Evolutionary conservation across 2,113 vertebrate genomes (phyloP).

Genomic region (Eolophus roseicapilla): DNA sequence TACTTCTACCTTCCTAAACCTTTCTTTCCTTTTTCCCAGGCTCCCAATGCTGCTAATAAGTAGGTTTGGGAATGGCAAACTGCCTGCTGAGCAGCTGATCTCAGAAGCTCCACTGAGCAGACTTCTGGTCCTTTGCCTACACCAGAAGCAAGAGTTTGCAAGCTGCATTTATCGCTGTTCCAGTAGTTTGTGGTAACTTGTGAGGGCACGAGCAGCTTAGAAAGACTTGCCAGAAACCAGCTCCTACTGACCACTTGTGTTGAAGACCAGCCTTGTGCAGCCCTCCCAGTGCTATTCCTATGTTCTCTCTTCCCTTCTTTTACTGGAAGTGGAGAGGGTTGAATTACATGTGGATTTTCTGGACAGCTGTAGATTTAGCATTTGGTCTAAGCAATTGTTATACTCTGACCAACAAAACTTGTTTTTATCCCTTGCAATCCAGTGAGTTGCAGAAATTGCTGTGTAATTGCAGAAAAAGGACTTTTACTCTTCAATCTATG

Average conservation of each 20-base stretch:
- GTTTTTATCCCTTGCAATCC: not conserved
- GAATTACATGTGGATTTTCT: not conserved
- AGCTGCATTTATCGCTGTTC: not conserved
- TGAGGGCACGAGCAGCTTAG: not conserved
- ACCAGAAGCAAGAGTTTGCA: not conserved
- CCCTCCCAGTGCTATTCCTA: not conserved
- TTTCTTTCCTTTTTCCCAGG: not conserved
- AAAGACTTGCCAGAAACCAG: not conserved
- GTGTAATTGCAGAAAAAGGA: not conserved
- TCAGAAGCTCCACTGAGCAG: not conserved
- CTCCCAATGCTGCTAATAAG: not conserved
- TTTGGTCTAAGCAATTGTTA: not conserved
- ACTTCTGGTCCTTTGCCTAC: not conserved
- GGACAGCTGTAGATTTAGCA: not conserved
- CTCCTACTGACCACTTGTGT: not conserved
- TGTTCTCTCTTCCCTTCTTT: not conserved
- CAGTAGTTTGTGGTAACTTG: constrained; percentile 12
- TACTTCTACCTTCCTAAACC: not conserved
- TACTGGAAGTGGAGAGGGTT: constrained; percentile 38
- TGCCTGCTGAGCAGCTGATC: not conserved
- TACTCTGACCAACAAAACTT: not conserved
- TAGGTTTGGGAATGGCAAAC: not conserved
- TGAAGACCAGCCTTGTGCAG: not conserved
- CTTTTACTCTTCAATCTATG: not conserved
- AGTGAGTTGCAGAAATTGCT: not conserved